Evolutionary conservation across 1,140 invertebrate species (phyloP).

Genomic region (Drosophila sulfurigaster): DNA sequence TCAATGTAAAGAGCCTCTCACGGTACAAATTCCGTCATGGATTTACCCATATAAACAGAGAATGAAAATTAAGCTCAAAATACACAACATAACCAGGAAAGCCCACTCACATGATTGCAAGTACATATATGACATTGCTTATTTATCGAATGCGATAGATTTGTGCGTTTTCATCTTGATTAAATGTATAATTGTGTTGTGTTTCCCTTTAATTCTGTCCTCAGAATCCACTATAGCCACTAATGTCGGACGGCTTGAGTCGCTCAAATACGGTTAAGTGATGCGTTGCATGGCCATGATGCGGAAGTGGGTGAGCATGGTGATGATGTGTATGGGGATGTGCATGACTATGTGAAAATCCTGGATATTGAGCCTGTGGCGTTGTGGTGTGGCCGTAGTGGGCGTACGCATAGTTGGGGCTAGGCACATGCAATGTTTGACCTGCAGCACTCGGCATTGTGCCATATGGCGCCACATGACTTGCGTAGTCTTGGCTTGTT

Average conservation of each 20-base stretch:
- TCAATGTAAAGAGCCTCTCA: no score
- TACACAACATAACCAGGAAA: no score
- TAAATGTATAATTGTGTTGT: background rate
- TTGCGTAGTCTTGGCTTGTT: conserved; percentile 55
- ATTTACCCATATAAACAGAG: no score
- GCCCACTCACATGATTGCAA: no score
- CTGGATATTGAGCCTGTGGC: conserved; percentile 61
- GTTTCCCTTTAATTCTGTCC: conserved; percentile 14
- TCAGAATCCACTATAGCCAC: conserved; percentile 78
- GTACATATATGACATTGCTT: no score
- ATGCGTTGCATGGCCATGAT: conserved; percentile 64
- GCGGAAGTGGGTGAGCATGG: conserved; percentile 55
- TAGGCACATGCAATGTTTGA: conserved; percentile 74
- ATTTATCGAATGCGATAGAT: background rate
- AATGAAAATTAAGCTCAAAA: no score
- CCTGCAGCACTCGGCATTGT: conserved; percentile 48
- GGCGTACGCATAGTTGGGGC: conserved; percentile 77
- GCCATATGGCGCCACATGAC: conserved; percentile 34
- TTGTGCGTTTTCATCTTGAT: background rate
- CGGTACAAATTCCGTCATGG: no score
- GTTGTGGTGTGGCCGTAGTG: conserved; percentile 53
- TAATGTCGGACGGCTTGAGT: conserved; percentile 80
- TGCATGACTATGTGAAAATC: conserved; percentile 42
- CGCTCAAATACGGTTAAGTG: conserved; percentile 80
- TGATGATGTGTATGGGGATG: conserved; percentile 44